These are phyloP conservation scores for Cephus rjabovi DNA, from an alignment of 2,888 invertebrate genomes.

Conservation along the genomic window DNA sequence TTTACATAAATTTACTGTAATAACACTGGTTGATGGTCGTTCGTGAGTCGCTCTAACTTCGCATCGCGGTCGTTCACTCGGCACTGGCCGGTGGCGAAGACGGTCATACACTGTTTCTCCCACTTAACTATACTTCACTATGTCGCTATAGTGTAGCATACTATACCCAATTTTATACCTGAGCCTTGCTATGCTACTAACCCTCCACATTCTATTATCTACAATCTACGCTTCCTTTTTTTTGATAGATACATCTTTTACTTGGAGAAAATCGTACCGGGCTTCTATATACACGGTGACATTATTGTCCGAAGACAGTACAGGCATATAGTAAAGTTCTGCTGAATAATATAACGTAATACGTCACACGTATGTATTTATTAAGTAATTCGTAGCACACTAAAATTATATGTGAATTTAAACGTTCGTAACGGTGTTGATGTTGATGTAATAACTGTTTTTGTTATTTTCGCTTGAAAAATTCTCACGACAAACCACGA, in stretches of 20 bases:
- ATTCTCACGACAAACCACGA: neutral
- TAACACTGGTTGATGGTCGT: neutral
- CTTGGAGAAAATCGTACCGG: neutral
- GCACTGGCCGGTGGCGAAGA: constrained; percentile 53
- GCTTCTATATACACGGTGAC: neutral
- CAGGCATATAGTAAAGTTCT: neutral
- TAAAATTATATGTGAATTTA: neutral
- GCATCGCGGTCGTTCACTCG: constrained; percentile 61
- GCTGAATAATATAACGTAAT: neutral
- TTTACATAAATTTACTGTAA: neutral
- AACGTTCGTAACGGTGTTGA: neutral
- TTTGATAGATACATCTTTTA: neutral
- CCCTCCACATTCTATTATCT: constrained; percentile 23
- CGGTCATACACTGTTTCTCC: constrained; percentile 50
- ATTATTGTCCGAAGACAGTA: neutral
- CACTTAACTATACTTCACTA: constrained; percentile 33
- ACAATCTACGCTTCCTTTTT: constrained; percentile 32
- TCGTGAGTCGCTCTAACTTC: constrained; percentile 17
- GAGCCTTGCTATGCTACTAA: constrained; percentile 34
- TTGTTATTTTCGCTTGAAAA: neutral
- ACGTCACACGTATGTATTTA: neutral
- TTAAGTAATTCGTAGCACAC: neutral
- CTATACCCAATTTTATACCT: constrained; percentile 28
- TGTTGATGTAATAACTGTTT: neutral
- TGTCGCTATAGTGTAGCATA: constrained; percentile 10